A percentile compares a stretch with the other conserved stretches of the same genome.
These are phyloP conservation scores for Hypotaenidia philippensis DNA, from an alignment of 2,797 vertebrate genomes.

Conservation along the genomic window DNA sequence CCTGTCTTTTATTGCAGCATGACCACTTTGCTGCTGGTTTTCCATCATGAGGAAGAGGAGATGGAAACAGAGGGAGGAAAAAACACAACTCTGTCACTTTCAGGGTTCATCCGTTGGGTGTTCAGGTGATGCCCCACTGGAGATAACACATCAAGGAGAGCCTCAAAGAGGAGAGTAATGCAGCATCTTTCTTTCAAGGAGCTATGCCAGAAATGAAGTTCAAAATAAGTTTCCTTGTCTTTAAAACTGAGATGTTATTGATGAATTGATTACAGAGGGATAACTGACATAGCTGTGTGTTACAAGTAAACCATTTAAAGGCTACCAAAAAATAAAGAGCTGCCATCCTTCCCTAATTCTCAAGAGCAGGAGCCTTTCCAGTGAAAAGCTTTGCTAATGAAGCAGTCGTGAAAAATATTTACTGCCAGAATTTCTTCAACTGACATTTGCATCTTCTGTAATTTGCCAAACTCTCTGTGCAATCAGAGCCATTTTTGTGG, in stretches of 20 bases:
- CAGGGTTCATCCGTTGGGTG: fast-evolving
- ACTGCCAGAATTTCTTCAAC: constrained; percentile 3
- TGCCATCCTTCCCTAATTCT: background rate
- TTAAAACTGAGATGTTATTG: background rate
- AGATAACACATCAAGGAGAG: background rate
- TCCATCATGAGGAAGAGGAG: background rate
- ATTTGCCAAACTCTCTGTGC: constrained; percentile 14
- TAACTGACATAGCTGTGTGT: background rate
- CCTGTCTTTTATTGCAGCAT: background rate
- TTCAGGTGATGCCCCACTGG: background rate
- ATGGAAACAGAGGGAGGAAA: background rate
- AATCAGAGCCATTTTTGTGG: constrained; percentile 4
- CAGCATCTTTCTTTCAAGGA: background rate
- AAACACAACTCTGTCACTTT: fast-evolving
- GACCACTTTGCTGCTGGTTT: background rate
- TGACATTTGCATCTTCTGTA: constrained; percentile 25
- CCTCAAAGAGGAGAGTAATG: background rate
- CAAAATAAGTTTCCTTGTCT: background rate
- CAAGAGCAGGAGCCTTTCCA: background rate
- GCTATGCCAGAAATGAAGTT: background rate
- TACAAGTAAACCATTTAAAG: background rate
- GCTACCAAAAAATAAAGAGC: background rate
- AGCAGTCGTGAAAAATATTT: constrained; percentile 57
- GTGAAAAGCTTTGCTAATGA: background rate
- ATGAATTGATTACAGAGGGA: constrained; percentile 36